Evolutionary conservation across 1,140 invertebrate genomes (phyloP).

Genomic region (Phenacoccus solenopsis): DNA sequence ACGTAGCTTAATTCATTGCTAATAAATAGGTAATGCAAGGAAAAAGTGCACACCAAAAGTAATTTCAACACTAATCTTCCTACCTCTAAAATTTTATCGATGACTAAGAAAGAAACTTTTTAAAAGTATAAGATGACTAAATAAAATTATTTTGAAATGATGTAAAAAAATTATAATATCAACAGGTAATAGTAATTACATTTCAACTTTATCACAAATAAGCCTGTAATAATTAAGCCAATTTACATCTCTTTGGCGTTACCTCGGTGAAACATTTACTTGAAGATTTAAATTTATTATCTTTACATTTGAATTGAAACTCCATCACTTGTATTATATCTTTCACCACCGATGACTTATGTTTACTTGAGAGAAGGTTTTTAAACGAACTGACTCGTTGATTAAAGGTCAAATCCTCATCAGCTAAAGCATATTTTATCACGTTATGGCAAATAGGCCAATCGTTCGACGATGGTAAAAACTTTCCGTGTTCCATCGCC

Average conservation of each 20-base stretch:
- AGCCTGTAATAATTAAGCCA: too few relatives aligned
- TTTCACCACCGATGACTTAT: neutral
- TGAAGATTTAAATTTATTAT: neutral
- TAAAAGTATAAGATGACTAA: too few relatives aligned
- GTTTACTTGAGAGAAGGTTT: neutral
- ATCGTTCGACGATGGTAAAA: neutral
- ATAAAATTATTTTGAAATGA: too few relatives aligned
- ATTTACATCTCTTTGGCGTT: neutral
- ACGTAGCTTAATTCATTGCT: too few relatives aligned
- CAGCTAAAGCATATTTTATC: neutral
- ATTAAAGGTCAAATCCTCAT: neutral
- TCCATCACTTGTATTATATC: neutral
- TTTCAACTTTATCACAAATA: too few relatives aligned
- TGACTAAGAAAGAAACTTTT: too few relatives aligned
- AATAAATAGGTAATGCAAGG: too few relatives aligned
- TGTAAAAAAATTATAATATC: too few relatives aligned
- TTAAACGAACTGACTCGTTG: neutral
- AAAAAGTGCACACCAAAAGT: too few relatives aligned
- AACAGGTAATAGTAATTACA: too few relatives aligned
- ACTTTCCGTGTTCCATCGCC: conserved; percentile 30
- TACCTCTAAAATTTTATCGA: too few relatives aligned
- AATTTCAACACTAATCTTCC: too few relatives aligned
- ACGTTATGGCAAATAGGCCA: neutral
- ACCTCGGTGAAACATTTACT: neutral
- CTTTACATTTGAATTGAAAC: neutral